Conservation (phyloP, 2,797 vertebrate species). For the Tokudaia tokunoshimensis region DNA sequence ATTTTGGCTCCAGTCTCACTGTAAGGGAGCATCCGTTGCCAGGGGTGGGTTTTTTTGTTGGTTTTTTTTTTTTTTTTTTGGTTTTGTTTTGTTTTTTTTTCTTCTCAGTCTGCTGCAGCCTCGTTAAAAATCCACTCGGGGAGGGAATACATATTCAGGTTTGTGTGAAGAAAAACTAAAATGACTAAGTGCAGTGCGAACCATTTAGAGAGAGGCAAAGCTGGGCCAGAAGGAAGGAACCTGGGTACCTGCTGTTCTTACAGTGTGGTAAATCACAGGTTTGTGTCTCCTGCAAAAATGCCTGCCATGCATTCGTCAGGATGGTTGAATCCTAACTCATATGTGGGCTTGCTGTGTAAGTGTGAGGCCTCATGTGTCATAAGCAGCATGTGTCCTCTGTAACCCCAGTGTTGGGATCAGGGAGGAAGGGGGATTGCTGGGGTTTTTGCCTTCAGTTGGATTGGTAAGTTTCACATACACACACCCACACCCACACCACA, state of each 20-base stretch:
- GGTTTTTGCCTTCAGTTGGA: not conserved
- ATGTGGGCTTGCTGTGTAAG: not conserved
- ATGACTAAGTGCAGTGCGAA: conserved; percentile 12
- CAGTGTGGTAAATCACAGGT: not conserved
- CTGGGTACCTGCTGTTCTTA: not conserved
- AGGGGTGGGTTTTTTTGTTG: fast-evolving
- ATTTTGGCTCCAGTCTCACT: conserved; percentile 2
- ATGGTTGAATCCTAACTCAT: not conserved
- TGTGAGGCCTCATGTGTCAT: not conserved
- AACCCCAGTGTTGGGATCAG: not conserved
- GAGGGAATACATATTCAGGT: not conserved
- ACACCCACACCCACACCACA: not conserved
- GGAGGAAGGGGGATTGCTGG: not conserved
- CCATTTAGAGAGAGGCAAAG: not conserved
- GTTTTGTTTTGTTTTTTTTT: no score
- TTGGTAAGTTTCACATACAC: not conserved
- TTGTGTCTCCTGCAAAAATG: not conserved
- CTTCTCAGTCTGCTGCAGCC: not conserved
- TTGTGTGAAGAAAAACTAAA: conserved; percentile 55
- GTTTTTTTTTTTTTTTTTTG: not conserved
- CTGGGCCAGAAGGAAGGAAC: not conserved
- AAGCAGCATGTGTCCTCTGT: not conserved
- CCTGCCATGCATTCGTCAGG: not conserved
- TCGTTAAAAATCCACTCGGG: not conserved
- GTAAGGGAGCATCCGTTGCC: not conserved